Conservation (phyloP, 2,113 vertebrate species). For the Chionomys nivalis region DNA sequence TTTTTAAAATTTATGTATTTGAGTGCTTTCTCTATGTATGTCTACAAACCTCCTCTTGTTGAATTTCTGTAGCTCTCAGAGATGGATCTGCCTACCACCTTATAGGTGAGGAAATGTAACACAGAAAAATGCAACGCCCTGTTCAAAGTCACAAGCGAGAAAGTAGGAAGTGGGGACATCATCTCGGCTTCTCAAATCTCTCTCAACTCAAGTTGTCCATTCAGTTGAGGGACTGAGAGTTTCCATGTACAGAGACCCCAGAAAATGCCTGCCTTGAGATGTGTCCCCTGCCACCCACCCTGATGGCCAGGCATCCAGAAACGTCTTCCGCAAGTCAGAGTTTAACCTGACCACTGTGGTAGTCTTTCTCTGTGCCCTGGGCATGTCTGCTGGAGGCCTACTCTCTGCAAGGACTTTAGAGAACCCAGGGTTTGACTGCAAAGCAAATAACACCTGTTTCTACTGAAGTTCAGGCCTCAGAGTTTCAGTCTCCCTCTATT, state of each 20-base stretch:
- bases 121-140: not conserved
- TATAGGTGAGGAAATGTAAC: not conserved
- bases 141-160: not conserved
- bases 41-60: not conserved
- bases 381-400: not conserved
- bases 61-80: not conserved
- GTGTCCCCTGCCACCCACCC: not conserved
- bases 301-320: not conserved
- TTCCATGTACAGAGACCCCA: not conserved
- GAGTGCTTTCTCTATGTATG: not conserved
- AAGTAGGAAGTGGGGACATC: not conserved
- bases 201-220: not conserved
- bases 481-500: not conserved
- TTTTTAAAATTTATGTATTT: not conserved
- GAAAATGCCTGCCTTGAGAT: not conserved
- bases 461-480: not conserved
- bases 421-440: not conserved
- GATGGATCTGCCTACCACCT: not conserved
- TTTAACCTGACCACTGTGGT: not conserved
- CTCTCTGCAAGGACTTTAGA: not conserved
- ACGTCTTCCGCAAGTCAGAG: rapidly evolving
- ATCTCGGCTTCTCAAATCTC: not conserved
- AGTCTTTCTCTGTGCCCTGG: not conserved
- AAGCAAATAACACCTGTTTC: not conserved
- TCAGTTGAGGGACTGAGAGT: not conserved